phyloP scores from a whole-genome alignment of 2,888 invertebrate genomes.

The Phyllotreta striolata region DNA sequence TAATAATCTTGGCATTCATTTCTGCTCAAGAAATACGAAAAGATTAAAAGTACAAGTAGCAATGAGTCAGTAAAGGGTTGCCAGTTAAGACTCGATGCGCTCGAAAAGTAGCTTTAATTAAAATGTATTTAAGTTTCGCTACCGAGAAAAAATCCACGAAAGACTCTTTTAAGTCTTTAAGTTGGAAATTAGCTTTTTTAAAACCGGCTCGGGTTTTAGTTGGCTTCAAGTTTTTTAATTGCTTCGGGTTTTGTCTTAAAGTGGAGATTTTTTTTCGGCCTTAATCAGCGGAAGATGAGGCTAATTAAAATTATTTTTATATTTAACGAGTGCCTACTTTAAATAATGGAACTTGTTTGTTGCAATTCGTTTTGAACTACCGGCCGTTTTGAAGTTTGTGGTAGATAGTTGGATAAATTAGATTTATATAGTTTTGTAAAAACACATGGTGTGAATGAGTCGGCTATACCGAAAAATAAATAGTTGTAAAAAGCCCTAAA shows the following conservation, averaged over 20 bases:
- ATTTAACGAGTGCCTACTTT: constrained; percentile 1
- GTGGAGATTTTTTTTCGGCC: constrained; percentile 30
- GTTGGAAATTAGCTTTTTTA: constrained; percentile 43
- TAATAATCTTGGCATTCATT: constrained; percentile 53
- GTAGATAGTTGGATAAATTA: neutral
- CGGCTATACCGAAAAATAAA: constrained; percentile 38
- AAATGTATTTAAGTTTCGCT: constrained; percentile 53
- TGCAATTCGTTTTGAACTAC: constrained; percentile 13
- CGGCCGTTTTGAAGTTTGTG: constrained; percentile 20
- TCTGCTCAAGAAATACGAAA: constrained; percentile 52
- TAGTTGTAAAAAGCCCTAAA: constrained; percentile 50
- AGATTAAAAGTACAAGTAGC: constrained; percentile 55
- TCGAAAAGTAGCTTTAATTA: constrained; percentile 53
- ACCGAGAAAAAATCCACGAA: constrained; percentile 46
- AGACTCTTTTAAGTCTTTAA: constrained; percentile 44
- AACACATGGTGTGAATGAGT: neutral
- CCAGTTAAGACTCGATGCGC: constrained; percentile 51
- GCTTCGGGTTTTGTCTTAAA: constrained; percentile 38
- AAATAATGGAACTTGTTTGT: constrained; percentile 15
- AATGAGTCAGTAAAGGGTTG: constrained; percentile 51
- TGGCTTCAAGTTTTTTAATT: constrained; percentile 44
- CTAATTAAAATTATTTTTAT: constrained; percentile 39
- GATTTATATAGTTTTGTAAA: no score
- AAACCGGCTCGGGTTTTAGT: constrained; percentile 41
- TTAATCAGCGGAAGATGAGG: constrained; percentile 25